A percentile compares a stretch with the other conserved stretches of the same genome.
These are phyloP conservation scores for human (Homo sapiens) DNA, from an alignment of 2,113 vertebrate species.

Conservation along the genomic window DNA sequence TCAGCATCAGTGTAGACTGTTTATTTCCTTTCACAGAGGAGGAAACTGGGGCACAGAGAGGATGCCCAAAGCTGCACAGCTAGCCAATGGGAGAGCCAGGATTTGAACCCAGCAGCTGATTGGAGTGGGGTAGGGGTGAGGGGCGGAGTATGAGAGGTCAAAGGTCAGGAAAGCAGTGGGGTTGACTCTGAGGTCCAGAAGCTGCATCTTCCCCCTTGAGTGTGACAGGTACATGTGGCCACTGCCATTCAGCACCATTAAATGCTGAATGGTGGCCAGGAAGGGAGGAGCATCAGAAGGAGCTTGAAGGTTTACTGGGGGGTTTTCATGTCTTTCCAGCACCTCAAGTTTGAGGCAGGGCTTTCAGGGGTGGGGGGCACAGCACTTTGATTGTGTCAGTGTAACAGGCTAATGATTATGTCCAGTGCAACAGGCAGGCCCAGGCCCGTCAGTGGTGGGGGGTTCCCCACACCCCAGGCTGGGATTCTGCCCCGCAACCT, in stretches of 20 bases:
- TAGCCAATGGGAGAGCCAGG: background rate
- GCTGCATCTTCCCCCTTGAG: background rate
- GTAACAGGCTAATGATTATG: too few relatives aligned
- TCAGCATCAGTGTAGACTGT: too few relatives aligned
- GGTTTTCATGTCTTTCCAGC: background rate
- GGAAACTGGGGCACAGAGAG: background rate
- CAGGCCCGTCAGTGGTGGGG: fast-evolving
- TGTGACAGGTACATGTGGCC: background rate
- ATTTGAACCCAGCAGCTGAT: background rate
- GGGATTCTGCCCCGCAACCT: background rate
- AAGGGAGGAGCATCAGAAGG: background rate
- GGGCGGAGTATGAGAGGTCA: background rate
- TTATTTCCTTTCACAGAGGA: background rate
- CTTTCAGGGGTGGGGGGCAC: too few relatives aligned
- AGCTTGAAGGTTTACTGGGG: background rate
- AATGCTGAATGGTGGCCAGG: background rate
- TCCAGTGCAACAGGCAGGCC: background rate
- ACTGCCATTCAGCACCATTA: background rate
- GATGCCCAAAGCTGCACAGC: background rate
- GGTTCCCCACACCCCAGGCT: background rate
- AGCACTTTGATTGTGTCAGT: too few relatives aligned
- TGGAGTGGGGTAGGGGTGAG: background rate
- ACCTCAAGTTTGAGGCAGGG: background rate
- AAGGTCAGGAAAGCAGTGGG: background rate
- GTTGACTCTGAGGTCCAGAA: background rate